Conservation (phyloP, 2,888 invertebrate species). For the Macrosiphum euphorbiae region DNA sequence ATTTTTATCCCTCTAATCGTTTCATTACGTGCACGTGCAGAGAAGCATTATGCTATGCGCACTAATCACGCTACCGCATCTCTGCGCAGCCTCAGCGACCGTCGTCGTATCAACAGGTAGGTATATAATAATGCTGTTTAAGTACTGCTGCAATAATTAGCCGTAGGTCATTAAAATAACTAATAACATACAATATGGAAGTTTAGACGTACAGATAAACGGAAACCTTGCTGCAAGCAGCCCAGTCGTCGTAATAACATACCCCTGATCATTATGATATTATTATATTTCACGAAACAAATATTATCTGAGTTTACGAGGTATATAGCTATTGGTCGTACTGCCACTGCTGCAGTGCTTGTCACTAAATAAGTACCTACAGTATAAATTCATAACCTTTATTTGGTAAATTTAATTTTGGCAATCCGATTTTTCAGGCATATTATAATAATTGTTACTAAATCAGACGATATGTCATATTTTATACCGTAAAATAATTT, state of each 20-base stretch:
- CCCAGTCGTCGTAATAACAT: neutral
- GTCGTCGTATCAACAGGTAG: neutral
- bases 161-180: conserved; percentile 25
- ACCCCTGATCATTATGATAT: neutral
- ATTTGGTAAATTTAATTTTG: conserved; percentile 2
- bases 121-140: neutral
- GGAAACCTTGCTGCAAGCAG: neutral
- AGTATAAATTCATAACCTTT: neutral
- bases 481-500: neutral
- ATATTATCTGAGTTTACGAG: too few species aligned
- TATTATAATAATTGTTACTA: neutral
- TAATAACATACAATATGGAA: neutral
- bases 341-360: neutral
- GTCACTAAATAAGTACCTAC: neutral
- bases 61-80: conserved; percentile 51
- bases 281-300: neutral
- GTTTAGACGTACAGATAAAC: conserved; percentile 16
- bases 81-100: neutral
- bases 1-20: conserved; percentile 14
- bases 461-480: neutral
- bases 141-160: conserved; percentile 21
- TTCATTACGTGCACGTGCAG: conserved; percentile 31
- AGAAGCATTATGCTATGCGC: neutral
- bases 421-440: neutral
- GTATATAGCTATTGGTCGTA: too few species aligned